Percentiles rank a stretch among this genome's conserved stretches.
These are phyloP conservation scores for Drusus annulatus DNA, from an alignment of 1,140 invertebrate genomes.

Conservation along the genomic window DNA sequence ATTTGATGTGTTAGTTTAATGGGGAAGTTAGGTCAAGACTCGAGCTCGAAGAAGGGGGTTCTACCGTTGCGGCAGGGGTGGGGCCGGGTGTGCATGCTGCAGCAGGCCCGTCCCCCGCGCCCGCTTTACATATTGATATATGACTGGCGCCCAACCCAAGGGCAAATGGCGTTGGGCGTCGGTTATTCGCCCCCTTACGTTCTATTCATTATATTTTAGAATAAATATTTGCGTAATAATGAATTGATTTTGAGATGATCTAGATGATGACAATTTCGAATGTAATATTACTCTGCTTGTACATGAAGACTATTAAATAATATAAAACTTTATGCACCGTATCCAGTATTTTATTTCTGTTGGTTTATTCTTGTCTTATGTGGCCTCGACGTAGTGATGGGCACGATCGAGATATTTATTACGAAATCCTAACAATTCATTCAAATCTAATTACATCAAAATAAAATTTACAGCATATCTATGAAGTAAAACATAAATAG, in stretches of 20 bases:
- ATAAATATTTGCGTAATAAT: conserved; percentile 59
- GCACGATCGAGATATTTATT: no score
- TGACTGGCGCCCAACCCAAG: conserved; percentile 23
- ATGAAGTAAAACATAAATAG: no score
- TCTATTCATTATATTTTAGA: conserved; percentile 58
- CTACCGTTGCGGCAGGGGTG: conserved; percentile 3
- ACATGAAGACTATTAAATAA: conserved; percentile 60
- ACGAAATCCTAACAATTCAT: no score
- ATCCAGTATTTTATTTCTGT: conserved; percentile 40
- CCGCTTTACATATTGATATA: conserved; percentile 14
- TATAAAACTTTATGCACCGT: conserved; percentile 60
- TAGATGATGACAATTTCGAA: conserved; percentile 59
- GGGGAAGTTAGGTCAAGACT: conserved; percentile 39
- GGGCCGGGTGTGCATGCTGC: not conserved
- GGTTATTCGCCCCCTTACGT: conserved; percentile 48
- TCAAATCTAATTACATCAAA: no score
- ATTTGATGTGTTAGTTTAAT: conserved; percentile 52
- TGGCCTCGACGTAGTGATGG: not conserved
- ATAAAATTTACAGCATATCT: no score
- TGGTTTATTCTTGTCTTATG: no score
- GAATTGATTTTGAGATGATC: conserved; percentile 57
- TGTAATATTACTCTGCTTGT: conserved; percentile 60
- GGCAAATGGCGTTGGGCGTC: conserved; percentile 34
- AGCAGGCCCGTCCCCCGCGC: conserved; percentile 15
- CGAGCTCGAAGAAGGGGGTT: conserved; percentile 24